Base-by-base conservation (phyloP, 2,113 vertebrate genomes). In the Esox niger region DNA sequence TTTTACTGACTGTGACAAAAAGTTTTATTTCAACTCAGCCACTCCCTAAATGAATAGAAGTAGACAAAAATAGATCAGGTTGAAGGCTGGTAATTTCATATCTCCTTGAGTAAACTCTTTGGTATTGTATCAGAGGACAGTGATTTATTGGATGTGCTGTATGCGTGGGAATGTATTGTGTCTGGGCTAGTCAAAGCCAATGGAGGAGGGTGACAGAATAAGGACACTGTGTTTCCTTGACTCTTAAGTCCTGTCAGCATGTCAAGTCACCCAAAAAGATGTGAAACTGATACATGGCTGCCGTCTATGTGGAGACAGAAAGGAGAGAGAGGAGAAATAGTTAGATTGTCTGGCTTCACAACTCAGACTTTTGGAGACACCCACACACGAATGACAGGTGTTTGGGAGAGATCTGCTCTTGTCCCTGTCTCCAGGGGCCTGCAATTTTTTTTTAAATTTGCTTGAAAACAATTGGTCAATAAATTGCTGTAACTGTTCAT, bases 141-240 rank as follows among this genome's bases (percentile, higher is more conserved):
- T 89, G 88, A 91, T 91, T 87, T 91, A 91, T 90, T 87, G 84
- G 83, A 74, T 78, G 79, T 76, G 83, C 82, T 78, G 82, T 73
- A 72, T 73, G 70, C 81, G 84, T 68, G 75, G 77, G 71, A 84
- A 83, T 81, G 86, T 67, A 65, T 21, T 78, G 75, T 78, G 87
- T 85, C 59, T 82, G 75, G 87, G 77, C 74, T 79, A 85, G 78
- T 89, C 73, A 80, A 77, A 87, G 76, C 69, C 86, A 87, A 71
- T 72, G 69, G 87, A 84, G 84, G 77, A 68, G 68, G 81, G 78
- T 87, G 90, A 92, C 88, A 91, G 88, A 90, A 90, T 89, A 86
- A 86, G 88, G 89, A 86, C 90, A 83, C 66, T 58, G 76, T 70
- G 79, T 33, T 74, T 84, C 83, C 78, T 80, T 81, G 78, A 82